Evolutionary conservation across 2,797 vertebrate species (phyloP), one percentile per base, ranked within the genome.

Genomic region (Galaxias olidus): DNA sequence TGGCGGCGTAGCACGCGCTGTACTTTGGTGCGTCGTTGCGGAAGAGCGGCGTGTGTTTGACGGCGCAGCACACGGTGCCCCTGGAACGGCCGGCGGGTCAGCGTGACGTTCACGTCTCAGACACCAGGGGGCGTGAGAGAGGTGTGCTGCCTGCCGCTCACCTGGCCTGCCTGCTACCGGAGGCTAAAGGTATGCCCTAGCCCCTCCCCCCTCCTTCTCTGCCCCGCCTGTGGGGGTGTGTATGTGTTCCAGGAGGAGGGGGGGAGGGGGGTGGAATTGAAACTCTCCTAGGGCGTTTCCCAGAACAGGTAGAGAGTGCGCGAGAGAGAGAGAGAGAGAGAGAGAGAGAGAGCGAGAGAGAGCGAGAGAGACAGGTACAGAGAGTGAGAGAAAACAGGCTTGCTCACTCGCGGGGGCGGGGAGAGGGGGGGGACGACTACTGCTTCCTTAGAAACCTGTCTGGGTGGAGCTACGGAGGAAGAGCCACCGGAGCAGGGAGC

Each of bases 381-480:
- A 68, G 61, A 56, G 48, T 71, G 59, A 63, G 68, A 72, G 65
- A 75, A 79, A 65, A 69, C 68, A 50, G 41, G 63, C 63, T 46
- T 61, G 72, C 61, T 66, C 68, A 19, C 18, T 56, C 50, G 50
- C 66, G 11, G 71, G 66, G 73, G 60, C 47, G 8, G n/a, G n/a
- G n/a, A n/a, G n/a, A n/a, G n/a, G n/a, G n/a, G n/a, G n/a, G n/a
- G n/a, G n/a, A n/a, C n/a, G n/a, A n/a, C n/a, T n/a, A n/a, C n/a
- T n/a, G 65, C 63, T 79, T 90, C 86, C 84, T 83, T 85, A 30
- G 80, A 87, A 82, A 90, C 88, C 88, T 85, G 84, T 65, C 63
- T 84, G 89, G 90, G 91, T 67, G 90, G 91, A 87, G 87, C 75
- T 47, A 64, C 59, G 6, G 6, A 6, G 30, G 30, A 30, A 13